These are phyloP conservation scores for Australoheros scitulus DNA, from an alignment of 2,113 vertebrate genomes.

Conservation along the genomic window DNA sequence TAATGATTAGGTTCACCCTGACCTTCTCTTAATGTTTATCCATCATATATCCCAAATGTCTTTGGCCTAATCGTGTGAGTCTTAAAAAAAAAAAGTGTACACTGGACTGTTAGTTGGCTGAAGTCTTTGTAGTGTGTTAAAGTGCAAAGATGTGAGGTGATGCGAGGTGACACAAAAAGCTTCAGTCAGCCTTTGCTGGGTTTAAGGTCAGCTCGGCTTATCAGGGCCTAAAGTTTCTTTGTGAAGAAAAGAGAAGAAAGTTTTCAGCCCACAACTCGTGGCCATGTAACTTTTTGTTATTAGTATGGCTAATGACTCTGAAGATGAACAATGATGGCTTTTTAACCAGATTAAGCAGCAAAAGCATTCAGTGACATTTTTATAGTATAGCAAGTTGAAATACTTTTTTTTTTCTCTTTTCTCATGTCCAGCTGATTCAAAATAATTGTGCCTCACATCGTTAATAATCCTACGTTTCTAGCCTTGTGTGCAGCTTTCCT, in stretches of 20 bases:
- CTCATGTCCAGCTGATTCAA: not conserved
- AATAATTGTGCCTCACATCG: not conserved
- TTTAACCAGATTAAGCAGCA: not conserved
- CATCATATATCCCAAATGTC: conserved; percentile 17
- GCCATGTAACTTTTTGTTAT: not conserved
- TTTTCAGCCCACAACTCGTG: not conserved
- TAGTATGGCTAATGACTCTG: not conserved
- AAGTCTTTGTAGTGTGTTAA: conserved; percentile 21
- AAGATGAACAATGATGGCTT: not conserved
- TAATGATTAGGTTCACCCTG: conserved; percentile 9
- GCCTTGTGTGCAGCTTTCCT: not conserved
- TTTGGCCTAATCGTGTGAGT: conserved; percentile 15
- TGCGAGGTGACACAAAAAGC: conserved; percentile 9
- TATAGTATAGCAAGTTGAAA: not conserved
- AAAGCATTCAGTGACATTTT: not conserved
- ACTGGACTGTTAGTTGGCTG: not conserved
- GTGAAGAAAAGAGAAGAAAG: not conserved
- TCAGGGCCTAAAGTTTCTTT: conserved; percentile 5
- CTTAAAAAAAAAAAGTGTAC: conserved; percentile 1
- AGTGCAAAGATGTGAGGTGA: conserved; percentile 26
- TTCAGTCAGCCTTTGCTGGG: conserved; percentile 15
- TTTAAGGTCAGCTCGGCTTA: not conserved
- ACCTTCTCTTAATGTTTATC: conserved; percentile 33
- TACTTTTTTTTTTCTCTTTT: too few species aligned
- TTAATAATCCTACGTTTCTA: not conserved